These are phyloP conservation scores for Seriola rivoliana DNA, from an alignment of 2,113 vertebrate species.

Conservation along the genomic window DNA sequence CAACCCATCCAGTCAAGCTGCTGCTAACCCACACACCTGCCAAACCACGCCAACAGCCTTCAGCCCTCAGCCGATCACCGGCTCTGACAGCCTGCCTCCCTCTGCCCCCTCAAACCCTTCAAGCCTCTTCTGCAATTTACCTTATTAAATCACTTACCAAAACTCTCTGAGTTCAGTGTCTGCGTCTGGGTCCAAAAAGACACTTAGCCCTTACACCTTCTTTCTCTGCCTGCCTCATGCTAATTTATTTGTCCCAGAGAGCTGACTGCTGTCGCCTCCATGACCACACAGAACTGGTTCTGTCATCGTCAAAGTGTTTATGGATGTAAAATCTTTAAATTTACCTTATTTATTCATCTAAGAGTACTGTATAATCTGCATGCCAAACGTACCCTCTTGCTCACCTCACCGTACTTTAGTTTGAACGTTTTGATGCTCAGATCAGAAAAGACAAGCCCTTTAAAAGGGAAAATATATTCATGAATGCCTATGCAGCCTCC, in stretches of 20 bases:
- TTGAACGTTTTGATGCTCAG: conserved; percentile 12
- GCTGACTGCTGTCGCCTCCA: conserved; percentile 21
- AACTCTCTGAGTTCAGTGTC: no score
- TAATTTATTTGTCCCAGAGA: conserved; percentile 58
- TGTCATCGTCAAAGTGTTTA: conserved; percentile 43
- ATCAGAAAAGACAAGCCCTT: conserved; percentile 2
- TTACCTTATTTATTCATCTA: background rate
- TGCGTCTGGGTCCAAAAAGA: no score
- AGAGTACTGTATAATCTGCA: background rate
- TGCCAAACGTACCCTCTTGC: background rate
- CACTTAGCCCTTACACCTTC: no score
- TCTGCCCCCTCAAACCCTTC: no score
- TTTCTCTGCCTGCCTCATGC: background rate
- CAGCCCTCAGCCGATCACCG: no score
- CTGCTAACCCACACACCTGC: no score
- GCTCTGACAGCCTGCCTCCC: no score
- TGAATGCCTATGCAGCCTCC: conserved; percentile 8
- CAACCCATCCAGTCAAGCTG: no score
- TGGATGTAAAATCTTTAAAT: background rate
- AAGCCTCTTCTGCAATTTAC: no score
- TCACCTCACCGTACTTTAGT: background rate
- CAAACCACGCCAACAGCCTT: no score
- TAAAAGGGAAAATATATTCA: background rate
- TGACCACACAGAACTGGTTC: conserved; percentile 39
- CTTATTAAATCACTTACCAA: no score